These are phyloP conservation scores for Drosophila sturtevanti DNA, from an alignment of 1,140 invertebrate species.

Conservation along the genomic window DNA sequence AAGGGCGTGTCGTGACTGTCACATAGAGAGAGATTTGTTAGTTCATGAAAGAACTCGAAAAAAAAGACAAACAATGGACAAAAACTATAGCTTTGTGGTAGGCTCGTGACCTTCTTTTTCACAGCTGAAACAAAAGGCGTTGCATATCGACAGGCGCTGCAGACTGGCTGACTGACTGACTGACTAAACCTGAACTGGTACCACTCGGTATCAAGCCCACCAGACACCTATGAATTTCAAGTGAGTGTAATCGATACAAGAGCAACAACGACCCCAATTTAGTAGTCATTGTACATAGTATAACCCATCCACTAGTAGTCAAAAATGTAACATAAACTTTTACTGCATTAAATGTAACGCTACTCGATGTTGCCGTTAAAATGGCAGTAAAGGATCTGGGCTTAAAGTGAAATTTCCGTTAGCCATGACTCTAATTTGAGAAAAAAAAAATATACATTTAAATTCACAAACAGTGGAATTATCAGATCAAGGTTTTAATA, in stretches of 20 bases:
- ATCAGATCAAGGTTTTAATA: conserved; percentile 1
- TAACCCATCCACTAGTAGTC: background rate
- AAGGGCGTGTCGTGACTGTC: conserved; percentile 35
- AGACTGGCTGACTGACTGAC: conserved; percentile 23
- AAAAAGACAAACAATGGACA: conserved; percentile 57
- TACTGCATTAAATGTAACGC: background rate
- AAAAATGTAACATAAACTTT: background rate
- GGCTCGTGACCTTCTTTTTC: conserved; percentile 60
- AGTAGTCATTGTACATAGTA: background rate
- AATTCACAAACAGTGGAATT: background rate
- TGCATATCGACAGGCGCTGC: conserved; percentile 37
- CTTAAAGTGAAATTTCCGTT: background rate
- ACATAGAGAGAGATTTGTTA: conserved; percentile 34
- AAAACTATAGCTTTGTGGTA: conserved; percentile 67
- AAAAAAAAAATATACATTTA: too few relatives aligned
- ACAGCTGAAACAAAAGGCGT: conserved; percentile 35
- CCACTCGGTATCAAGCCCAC: conserved; percentile 27
- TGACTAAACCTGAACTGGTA: too few relatives aligned
- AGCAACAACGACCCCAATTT: conserved; percentile 46
- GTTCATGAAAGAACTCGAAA: conserved; percentile 11
- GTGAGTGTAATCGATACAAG: conserved; percentile 48
- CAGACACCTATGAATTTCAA: conserved; percentile 18
- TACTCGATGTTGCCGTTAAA: background rate
- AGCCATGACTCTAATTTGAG: too few relatives aligned
- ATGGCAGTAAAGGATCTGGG: background rate